Percentiles rank a stretch among this genome's conserved stretches.
phyloP scores from a whole-genome alignment of 2,797 vertebrate species.

The Tenualosa thibaudeaui region DNA sequence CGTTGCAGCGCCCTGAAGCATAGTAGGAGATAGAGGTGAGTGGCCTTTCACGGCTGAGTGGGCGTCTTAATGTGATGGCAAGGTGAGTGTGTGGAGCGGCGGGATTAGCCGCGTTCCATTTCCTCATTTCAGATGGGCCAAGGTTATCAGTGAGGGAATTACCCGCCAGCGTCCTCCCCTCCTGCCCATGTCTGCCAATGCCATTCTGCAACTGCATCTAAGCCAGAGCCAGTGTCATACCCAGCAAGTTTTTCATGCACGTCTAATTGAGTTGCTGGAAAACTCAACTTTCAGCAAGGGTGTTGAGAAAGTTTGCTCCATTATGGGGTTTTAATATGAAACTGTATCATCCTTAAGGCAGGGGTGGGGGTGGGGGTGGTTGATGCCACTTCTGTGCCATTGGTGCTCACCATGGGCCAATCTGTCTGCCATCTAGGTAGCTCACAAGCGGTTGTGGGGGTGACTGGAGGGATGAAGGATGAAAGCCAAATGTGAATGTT shows the following conservation, averaged over 20 bases:
- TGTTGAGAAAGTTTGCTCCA: neutral
- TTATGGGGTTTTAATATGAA: neutral
- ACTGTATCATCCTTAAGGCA: neutral
- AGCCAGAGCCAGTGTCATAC: neutral
- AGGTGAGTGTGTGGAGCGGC: conserved; percentile 12
- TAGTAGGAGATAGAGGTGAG: conserved; percentile 7
- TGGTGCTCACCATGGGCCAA: neutral
- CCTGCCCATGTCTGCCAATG: neutral
- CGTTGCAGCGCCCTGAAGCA: conserved; percentile 1
- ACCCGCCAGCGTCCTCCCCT: neutral
- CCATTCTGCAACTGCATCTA: neutral
- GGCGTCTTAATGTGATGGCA: conserved; percentile 16
- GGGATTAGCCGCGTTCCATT: conserved; percentile 7
- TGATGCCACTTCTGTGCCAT: neutral
- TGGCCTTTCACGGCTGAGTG: conserved; percentile 11
- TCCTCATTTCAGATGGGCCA: neutral
- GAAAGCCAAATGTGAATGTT: conserved; percentile 1
- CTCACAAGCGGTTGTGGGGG: neutral
- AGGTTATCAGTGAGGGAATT: conserved; percentile 19
- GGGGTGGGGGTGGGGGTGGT: neutral
- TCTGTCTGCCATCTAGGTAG: neutral
- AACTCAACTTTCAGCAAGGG: neutral
- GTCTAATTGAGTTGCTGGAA: neutral
- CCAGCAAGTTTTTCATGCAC: neutral
- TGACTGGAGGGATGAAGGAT: neutral